Percentiles rank a stretch among this genome's conserved stretches.
Conservation (phyloP, 2,113 vertebrate species). For the Mus spicilegus region DNA sequence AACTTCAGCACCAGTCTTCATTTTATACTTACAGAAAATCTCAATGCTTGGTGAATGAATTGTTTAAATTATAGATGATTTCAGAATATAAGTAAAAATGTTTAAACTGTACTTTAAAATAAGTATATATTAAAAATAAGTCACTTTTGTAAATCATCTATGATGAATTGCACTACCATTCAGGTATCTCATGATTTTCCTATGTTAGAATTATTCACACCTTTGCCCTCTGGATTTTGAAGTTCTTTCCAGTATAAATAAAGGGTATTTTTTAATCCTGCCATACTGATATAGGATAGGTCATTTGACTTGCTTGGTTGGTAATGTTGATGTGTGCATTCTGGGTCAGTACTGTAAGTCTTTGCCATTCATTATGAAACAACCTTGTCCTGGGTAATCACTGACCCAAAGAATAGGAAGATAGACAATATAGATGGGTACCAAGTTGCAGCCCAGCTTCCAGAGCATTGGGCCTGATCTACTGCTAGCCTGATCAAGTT, state of each 20-base stretch:
- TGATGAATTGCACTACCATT: neutral
- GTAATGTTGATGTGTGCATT: neutral
- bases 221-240: neutral
- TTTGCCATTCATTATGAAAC: neutral
- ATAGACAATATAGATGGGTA: neutral
- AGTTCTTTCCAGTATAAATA: neutral
- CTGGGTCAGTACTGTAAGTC: neutral
- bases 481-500: too few relatives aligned
- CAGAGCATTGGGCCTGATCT: neutral
- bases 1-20: too few relatives aligned
- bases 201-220: neutral
- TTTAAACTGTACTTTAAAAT: neutral
- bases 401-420: neutral
- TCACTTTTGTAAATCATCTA: neutral
- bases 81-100: neutral
- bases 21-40: neutral
- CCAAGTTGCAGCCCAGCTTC: neutral
- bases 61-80: conserved; percentile 34
- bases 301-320: neutral
- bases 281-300: neutral
- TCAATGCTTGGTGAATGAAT: neutral
- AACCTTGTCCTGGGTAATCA: neutral
- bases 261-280: neutral
- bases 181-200: neutral
- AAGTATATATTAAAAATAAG: neutral